Evolutionary conservation across 1,140 invertebrate species (phyloP).

Genomic region (Camponotus vicinus): DNA sequence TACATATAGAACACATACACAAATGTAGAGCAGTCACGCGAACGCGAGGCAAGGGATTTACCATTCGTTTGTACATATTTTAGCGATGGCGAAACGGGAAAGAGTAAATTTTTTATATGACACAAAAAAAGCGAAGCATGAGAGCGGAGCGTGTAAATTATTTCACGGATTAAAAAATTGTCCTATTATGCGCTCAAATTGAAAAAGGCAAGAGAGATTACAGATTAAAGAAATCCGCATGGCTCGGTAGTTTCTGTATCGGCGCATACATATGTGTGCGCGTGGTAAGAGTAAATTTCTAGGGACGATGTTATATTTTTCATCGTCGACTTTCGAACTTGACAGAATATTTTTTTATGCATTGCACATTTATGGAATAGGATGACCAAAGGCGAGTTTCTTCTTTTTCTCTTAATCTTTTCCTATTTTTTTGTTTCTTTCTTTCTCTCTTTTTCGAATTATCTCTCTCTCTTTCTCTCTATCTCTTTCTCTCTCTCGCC

Average conservation of each 20-base stretch:
- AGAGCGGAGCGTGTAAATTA: constrained; percentile 9
- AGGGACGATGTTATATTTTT: constrained; percentile 37
- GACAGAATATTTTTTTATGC: constrained; percentile 58
- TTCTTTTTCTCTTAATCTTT: constrained; percentile 47
- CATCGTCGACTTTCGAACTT: constrained; percentile 48
- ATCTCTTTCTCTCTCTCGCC: constrained; percentile 29
- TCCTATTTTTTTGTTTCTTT: constrained; percentile 29
- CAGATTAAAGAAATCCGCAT: constrained; percentile 1
- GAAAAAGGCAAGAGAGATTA: constrained; percentile 20
- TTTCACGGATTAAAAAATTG: constrained; percentile 30
- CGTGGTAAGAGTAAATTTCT: constrained; percentile 31
- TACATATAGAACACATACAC: constrained; percentile 9
- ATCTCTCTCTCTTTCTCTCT: not conserved
- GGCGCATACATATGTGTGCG: not conserved
- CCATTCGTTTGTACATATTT: constrained; percentile 70
- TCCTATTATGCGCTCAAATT: constrained; percentile 13
- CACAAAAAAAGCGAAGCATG: constrained; percentile 57
- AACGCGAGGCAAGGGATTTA: constrained; percentile 47
- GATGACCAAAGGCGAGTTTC: constrained; percentile 49
- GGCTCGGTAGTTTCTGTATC: not conserved
- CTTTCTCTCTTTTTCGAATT: constrained; percentile 12
- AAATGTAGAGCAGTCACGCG: constrained; percentile 16
- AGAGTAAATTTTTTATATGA: constrained; percentile 74
- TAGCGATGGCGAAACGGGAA: constrained; percentile 67
- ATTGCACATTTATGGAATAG: constrained; percentile 50